Evolutionary conservation across 2,113 vertebrate genomes (phyloP).

Genomic region (Nothocercus nigrocapillus): DNA sequence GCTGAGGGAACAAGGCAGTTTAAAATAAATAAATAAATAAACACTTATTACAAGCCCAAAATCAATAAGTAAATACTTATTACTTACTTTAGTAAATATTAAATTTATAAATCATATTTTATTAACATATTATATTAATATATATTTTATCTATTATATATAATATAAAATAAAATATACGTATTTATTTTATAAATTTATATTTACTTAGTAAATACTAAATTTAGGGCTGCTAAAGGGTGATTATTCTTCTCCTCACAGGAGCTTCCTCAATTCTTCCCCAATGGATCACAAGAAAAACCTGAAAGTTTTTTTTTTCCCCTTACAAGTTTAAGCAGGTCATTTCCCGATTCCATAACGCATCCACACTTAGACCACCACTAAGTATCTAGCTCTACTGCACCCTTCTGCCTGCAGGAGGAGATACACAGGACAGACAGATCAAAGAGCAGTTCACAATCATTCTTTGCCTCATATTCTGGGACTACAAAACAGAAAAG

Average conservation of each 20-base stretch:
- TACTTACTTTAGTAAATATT: too few species aligned
- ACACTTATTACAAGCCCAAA: not conserved
- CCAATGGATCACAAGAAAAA: not conserved
- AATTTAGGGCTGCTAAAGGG: not conserved
- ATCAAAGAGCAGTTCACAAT: not conserved
- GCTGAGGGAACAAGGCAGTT: not conserved
- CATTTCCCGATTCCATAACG: not conserved
- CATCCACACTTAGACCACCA: not conserved
- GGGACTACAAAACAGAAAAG: not conserved
- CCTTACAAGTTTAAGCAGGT: not conserved
- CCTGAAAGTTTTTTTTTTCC: not conserved
- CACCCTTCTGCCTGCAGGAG: not conserved
- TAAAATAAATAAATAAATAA: not conserved
- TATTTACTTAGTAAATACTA: not conserved
- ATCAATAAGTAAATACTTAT: not conserved
- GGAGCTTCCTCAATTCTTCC: not conserved
- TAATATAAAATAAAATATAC: too few species aligned
- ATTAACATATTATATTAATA: too few species aligned
- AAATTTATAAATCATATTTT: too few species aligned
- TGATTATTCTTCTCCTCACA: not conserved
- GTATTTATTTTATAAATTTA: too few species aligned
- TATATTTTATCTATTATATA: too few species aligned
- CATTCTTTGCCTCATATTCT: not conserved
- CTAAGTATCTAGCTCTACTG: not conserved
- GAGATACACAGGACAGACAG: not conserved